Base-by-base conservation (phyloP, 1,140 invertebrate species). In the Solenopsis invicta region DNA sequence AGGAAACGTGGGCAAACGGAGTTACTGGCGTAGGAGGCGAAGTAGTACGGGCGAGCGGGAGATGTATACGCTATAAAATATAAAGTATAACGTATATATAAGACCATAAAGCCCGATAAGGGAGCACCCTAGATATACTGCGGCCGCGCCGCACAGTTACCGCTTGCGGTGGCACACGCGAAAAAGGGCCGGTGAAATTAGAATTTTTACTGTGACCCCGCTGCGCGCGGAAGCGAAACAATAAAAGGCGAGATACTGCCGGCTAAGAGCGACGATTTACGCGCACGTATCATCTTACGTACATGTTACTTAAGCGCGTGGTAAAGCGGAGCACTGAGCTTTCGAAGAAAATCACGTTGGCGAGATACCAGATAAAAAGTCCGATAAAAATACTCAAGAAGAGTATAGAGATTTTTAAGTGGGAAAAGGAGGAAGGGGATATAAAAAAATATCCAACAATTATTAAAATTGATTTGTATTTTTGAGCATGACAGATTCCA, bases 31-130 rank as follows among this genome's bases (percentile, higher is more conserved):
- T 56, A 62, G 50, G 64, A 24, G 48, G 72, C 34, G 52, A 77
- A 67, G 54, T 48, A 29, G 12, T 48, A 61, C 52, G 24, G 21
- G 45, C 2, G 56, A 8, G 37, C 5, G 64, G n/a, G 85, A 37
- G 50, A 48, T 90, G 90, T 90, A 85, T 85, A 87, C 87, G 89
- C 90, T 90, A 90, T 91, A 91, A 91, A 91, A 91, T 91, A 90
- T 91, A 86, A 91, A 91, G 90, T 88, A 88, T 91, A 91, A 91
- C 87, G 89, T 90, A 88, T 87, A 90, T 88, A 90, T 88, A 91
- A 91, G 87, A 88, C 56, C 88, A 78, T 90, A 88, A 88, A 90
- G 90, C 52, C 86, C 77, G 90, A 91, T 91, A 91, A 91, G 89
- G 78, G 77, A 88, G 61, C 80, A 52, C 76, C 82, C 87, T 88